phyloP scores from a whole-genome alignment of 2,888 invertebrate genomes.

The Anarsia innoxiella region DNA sequence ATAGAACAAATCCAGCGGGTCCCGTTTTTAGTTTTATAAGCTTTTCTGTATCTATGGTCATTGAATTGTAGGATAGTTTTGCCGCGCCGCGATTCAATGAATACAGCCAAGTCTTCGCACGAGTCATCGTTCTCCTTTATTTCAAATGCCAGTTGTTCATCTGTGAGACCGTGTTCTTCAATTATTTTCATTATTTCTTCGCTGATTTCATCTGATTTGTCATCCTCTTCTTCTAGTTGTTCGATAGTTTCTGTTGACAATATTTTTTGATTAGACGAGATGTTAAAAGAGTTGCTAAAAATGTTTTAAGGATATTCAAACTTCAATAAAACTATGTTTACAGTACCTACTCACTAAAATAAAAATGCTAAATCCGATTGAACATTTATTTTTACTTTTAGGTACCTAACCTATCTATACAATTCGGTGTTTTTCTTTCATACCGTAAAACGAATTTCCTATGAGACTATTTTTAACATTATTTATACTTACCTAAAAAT shows the following conservation, averaged over 20 bases:
- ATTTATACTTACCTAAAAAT: too few species aligned
- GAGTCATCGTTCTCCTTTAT: slow-evolving; percentile 17
- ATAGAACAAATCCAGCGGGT: slow-evolving; percentile 48
- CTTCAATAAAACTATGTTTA: too few species aligned
- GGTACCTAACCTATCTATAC: background rate
- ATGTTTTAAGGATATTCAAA: too few species aligned
- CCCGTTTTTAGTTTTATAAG: slow-evolving; percentile 40
- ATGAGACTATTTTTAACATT: too few species aligned
- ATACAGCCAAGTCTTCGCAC: slow-evolving; percentile 33
- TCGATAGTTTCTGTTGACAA: slow-evolving; percentile 4
- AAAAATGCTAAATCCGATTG: too few species aligned
- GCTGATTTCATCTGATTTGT: slow-evolving; percentile 5
- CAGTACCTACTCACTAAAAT: too few species aligned
- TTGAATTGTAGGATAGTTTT: slow-evolving; percentile 44
- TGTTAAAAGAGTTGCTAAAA: too few species aligned
- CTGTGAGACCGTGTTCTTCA: slow-evolving; percentile 11
- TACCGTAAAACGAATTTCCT: too few species aligned
- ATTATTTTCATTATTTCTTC: slow-evolving; percentile 12
- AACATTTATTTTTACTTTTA: background rate
- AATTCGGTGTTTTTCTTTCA: background rate
- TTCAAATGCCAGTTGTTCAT: slow-evolving; percentile 12
- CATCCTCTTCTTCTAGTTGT: slow-evolving; percentile 1
- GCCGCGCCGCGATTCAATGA: slow-evolving; percentile 41
- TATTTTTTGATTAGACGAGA: too few species aligned
- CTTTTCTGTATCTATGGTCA: slow-evolving; percentile 45